Percentiles rank a stretch among this genome's conserved stretches.
These are phyloP conservation scores for Chaetodon auriga DNA, from an alignment of 2,113 vertebrate species.

Conservation along the genomic window DNA sequence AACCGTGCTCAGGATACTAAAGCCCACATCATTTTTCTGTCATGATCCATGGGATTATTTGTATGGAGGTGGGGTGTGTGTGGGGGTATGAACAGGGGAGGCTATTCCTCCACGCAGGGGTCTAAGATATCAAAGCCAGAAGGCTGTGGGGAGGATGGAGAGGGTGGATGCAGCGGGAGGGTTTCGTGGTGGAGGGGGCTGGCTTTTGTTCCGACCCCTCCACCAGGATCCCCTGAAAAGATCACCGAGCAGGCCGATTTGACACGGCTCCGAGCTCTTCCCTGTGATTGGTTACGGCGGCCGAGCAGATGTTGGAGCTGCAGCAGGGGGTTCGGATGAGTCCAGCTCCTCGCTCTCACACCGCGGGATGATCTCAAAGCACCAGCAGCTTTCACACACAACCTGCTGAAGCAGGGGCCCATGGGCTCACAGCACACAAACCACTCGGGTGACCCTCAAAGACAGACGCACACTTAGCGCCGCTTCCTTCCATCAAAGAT, in stretches of 20 bases:
- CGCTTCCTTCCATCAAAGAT: slow-evolving; percentile 54
- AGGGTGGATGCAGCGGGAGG: slow-evolving; percentile 65
- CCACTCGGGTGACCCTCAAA: slow-evolving; percentile 73
- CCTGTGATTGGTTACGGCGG: slow-evolving; percentile 80
- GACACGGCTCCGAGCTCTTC: slow-evolving; percentile 77
- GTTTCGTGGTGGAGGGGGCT: slow-evolving; percentile 55
- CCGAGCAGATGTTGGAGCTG: slow-evolving; percentile 84
- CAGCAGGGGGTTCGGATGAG: slow-evolving; percentile 82
- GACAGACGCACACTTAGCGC: slow-evolving; percentile 44
- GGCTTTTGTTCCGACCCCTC: slow-evolving; percentile 83
- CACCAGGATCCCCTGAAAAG: slow-evolving; percentile 86
- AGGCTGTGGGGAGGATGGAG: slow-evolving; percentile 71
- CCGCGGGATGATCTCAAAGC: slow-evolving; percentile 67
- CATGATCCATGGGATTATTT: slow-evolving; percentile 80
- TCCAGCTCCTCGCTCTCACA: slow-evolving; percentile 76
- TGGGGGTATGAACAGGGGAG: slow-evolving; percentile 53
- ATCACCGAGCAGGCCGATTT: slow-evolving; percentile 83
- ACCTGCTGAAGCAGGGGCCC: slow-evolving; percentile 60
- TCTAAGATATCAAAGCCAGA: slow-evolving; percentile 88
- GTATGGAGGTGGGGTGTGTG: slow-evolving; percentile 62
- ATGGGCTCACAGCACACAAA: slow-evolving; percentile 26
- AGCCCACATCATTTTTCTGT: slow-evolving; percentile 78
- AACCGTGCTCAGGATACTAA: slow-evolving; percentile 48
- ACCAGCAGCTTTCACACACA: slow-evolving; percentile 64
- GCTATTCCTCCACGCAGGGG: slow-evolving; percentile 81